Evolutionary conservation across 1,140 invertebrate species (phyloP).

Genomic region (Zaprionus lachaisei): DNA sequence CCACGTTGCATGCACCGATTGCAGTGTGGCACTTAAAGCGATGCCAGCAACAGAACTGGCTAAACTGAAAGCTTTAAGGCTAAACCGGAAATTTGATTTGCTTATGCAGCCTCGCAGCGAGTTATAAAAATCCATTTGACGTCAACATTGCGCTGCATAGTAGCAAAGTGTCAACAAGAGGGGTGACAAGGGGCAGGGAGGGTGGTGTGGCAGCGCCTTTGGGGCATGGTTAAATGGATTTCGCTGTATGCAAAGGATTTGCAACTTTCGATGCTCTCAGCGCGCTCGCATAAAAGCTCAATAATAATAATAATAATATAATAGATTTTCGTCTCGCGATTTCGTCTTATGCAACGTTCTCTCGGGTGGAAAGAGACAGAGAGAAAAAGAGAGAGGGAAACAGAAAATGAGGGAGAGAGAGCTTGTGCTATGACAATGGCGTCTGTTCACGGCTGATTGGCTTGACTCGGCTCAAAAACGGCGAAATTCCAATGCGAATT

Average conservation of each 20-base stretch:
- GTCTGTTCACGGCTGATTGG: conserved; percentile 33
- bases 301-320: conserved; percentile 60
- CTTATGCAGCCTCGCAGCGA: conserved; percentile 24
- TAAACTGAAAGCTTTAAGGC: conserved; percentile 27
- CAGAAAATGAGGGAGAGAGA: background rate
- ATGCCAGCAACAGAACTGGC: conserved; percentile 34
- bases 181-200: background rate
- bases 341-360: conserved; percentile 56
- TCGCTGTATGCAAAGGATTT: conserved; percentile 53
- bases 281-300: conserved; percentile 58
- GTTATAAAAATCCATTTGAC: conserved; percentile 51
- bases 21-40: conserved; percentile 32
- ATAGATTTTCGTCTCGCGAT: conserved; percentile 54
- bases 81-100: conserved; percentile 72
- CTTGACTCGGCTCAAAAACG: conserved; percentile 11
- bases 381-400: background rate
- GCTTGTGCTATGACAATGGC: conserved; percentile 3
- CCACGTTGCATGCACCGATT: conserved; percentile 1
- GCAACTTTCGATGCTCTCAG: conserved; percentile 46
- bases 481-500: conserved; percentile 32
- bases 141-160: conserved; percentile 22
- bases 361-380: conserved; percentile 25
- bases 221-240: conserved; percentile 52
- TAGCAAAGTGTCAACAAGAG: background rate
- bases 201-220: background rate